These are phyloP conservation scores for Macrostomum cliftonense DNA, from an alignment of 2,888 invertebrate species.

Conservation along the genomic window DNA sequence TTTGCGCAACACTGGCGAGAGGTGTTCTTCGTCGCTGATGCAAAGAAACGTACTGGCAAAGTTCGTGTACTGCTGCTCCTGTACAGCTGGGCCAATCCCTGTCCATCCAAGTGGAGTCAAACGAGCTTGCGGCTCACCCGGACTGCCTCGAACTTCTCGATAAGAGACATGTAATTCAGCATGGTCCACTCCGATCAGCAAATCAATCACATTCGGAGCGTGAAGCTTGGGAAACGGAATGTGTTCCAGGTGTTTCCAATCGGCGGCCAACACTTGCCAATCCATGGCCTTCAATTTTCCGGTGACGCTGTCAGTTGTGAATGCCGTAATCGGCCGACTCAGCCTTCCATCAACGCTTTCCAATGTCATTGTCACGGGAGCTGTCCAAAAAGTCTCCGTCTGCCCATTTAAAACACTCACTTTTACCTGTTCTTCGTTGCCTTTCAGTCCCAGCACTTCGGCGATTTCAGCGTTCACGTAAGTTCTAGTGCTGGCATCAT, in stretches of 20 bases:
- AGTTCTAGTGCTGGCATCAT: slow-evolving; percentile 5
- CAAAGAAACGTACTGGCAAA: too few relatives aligned
- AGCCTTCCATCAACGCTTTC: slow-evolving; percentile 8
- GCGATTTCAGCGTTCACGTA: slow-evolving; percentile 4
- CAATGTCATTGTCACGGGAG: not conserved
- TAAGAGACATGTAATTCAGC: not conserved
- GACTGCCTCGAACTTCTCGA: too few relatives aligned
- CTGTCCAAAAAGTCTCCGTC: too few relatives aligned
- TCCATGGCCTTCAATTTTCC: slow-evolving; percentile 1
- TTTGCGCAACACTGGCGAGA: not conserved
- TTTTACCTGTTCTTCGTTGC: not conserved
- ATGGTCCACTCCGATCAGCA: slow-evolving; percentile 9
- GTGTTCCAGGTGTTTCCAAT: slow-evolving; percentile 1
- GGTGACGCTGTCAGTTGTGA: slow-evolving; percentile 2
- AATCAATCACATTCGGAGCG: not conserved
- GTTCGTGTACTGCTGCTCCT: too few relatives aligned
- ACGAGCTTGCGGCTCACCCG: not conserved
- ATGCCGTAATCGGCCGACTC: slow-evolving; percentile 1
- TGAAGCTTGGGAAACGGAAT: slow-evolving; percentile 3
- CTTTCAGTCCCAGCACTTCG: not conserved
- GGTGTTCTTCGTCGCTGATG: too few relatives aligned
- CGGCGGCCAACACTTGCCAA: not conserved
- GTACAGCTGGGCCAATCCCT: not conserved
- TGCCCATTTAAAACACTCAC: slow-evolving; percentile 8
- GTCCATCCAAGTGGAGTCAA: slow-evolving; percentile 8